Evolutionary conservation across 2,888 invertebrate species (phyloP).

Genomic region (Agriotes lineatus): DNA sequence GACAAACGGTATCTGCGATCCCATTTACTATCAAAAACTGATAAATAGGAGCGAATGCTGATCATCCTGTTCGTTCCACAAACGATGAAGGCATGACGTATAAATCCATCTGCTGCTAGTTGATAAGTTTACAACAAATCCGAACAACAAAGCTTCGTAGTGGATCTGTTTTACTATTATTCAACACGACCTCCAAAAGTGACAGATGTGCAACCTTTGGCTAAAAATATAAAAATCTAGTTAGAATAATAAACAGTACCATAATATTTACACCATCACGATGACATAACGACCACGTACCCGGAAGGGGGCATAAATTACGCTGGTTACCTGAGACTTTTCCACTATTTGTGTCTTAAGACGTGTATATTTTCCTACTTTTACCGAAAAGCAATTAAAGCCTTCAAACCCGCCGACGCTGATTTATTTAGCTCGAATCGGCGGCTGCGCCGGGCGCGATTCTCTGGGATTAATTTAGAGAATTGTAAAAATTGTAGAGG

Average conservation of each 20-base stretch:
- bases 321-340: not conserved
- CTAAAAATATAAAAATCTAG: constrained; percentile 29
- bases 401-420: no score
- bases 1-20: no score
- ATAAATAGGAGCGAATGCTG: no score
- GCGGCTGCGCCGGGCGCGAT: not conserved
- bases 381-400: not conserved
- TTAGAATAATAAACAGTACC: constrained; percentile 1
- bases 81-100: no score
- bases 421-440: no score
- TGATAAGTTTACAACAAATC: no score
- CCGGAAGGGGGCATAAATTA: not conserved
- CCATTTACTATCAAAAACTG: no score
- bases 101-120: no score
- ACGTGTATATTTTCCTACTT: not conserved
- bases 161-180: not conserved
- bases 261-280: constrained; percentile 7
- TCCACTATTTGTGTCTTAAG: not conserved
- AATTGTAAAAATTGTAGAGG: not conserved
- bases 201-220: constrained; percentile 27
- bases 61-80: no score
- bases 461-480: not conserved
- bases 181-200: constrained; percentile 25
- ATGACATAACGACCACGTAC: not conserved
- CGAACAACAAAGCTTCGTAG: not conserved